phyloP scores from a whole-genome alignment of 2,888 invertebrate species.

The Hydriomena furcata region DNA sequence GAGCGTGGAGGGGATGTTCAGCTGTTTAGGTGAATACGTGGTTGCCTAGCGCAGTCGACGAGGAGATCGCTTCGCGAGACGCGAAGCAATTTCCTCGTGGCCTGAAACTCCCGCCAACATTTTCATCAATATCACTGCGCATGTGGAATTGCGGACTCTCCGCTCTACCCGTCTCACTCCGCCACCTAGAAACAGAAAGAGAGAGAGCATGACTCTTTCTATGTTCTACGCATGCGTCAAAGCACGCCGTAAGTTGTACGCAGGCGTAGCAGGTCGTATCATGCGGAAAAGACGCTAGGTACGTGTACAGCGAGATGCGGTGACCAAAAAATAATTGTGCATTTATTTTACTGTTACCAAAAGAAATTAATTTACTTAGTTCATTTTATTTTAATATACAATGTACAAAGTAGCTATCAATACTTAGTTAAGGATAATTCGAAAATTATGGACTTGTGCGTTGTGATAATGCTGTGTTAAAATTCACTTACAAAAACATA shows the following conservation, averaged over 20 bases:
- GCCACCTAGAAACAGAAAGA: slow-evolving; percentile 40
- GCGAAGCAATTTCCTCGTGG: slow-evolving; percentile 21
- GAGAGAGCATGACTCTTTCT: slow-evolving; percentile 63
- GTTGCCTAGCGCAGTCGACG: slow-evolving; percentile 8
- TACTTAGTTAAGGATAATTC: slow-evolving; percentile 7
- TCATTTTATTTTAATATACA: slow-evolving; percentile 13
- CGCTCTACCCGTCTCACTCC: slow-evolving; percentile 47
- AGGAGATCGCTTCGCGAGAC: too few species aligned
- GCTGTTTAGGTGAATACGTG: slow-evolving; percentile 20
- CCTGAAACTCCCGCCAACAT: slow-evolving; percentile 64
- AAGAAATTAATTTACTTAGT: slow-evolving; percentile 28
- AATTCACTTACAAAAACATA: too few species aligned
- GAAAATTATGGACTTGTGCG: slow-evolving; percentile 17
- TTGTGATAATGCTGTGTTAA: slow-evolving; percentile 22
- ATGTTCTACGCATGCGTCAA: slow-evolving; percentile 66
- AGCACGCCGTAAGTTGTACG: slow-evolving; percentile 44
- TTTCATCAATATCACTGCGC: slow-evolving; percentile 79
- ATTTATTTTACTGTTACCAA: slow-evolving; percentile 36
- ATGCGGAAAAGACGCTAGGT: slow-evolving; percentile 39
- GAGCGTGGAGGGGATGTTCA: too few species aligned
- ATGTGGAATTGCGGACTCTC: slow-evolving; percentile 52
- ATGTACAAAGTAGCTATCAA: slow-evolving; percentile 20
- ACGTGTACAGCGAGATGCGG: slow-evolving; percentile 43
- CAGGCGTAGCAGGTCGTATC: slow-evolving; percentile 56
- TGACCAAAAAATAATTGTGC: slow-evolving; percentile 42